Evolutionary conservation across 2,113 vertebrate species (phyloP), one percentile per base, ranked within the genome.

Genomic region (Bombycilla garrulus): DNA sequence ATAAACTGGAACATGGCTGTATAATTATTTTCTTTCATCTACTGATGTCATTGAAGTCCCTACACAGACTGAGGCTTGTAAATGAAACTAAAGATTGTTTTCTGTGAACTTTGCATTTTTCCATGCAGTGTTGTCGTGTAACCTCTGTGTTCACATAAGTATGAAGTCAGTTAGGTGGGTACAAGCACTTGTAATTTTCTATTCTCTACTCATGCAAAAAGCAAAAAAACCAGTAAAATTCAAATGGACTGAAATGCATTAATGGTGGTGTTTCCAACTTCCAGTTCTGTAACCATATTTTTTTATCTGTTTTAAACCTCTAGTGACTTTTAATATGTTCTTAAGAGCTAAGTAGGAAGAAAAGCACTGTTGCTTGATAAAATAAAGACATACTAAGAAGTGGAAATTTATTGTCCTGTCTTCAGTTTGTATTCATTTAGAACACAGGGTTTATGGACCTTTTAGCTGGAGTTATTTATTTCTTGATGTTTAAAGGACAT

Each of bases 391-490:
- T 62, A 29, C 33, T 88, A 83, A 83, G 71, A 86, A 92, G 40
- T 3, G 3, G 47, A 65, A 90, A 60, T 71, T 58, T 88, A 35
- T 70, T 94, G 22, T 77, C 51, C 81, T 83, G n/a, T 74, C 79
- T 93, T 86, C 58, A 36, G 38, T 81, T 96, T 78, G 67, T 74
- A 29, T 86, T 96, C 5, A 45, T 90, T 88, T 71, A 88, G 61
- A 86, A n/a, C 40, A 33, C 4, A 21, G 56, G 19, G 78, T 96
- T 95, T 92, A 86, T 90, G 69, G 85, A 48, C 56, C 67, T 95
- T 71, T 94, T 73, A 74, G 47, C n/a, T 83, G 15, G 38, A 29
- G 11, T 83, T 74, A 47, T 86, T 94, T 94, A 50, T 90, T 91
- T 86, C 26, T 90, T 22, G 64, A 29, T 29, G 10, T 65, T 72